Conservation (phyloP, 2,888 invertebrate species). For the Sarcophaga caerulescens region DNA sequence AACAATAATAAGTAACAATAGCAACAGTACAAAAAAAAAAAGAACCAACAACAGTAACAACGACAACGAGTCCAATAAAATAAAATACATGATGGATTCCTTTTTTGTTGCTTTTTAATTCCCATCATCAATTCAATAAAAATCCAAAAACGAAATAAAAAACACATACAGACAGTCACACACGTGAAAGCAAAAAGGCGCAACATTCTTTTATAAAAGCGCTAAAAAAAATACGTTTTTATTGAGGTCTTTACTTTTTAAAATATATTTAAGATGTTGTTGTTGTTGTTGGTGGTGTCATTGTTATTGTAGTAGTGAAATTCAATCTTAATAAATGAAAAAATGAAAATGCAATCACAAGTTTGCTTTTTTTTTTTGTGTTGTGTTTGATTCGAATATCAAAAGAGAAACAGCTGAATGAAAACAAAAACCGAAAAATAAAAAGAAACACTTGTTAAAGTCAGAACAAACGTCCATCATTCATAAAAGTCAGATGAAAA, state of each 20-base stretch:
- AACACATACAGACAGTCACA: neutral
- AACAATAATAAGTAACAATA: conserved; percentile 35
- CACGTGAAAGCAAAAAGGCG: conserved; percentile 29
- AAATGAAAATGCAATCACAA: conserved; percentile 48
- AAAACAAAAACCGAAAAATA: conserved; percentile 36
- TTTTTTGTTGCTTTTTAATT: conserved; percentile 55
- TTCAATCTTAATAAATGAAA: conserved; percentile 50
- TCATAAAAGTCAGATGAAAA: conserved; percentile 37
- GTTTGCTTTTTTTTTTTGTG: conserved; percentile 4
- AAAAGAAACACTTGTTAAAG: conserved; percentile 62
- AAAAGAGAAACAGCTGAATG: conserved; percentile 40
- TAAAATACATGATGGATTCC: conserved; percentile 55
- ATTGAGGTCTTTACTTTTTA: conserved; percentile 54
- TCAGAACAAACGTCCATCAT: conserved; percentile 60
- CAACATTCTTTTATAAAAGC: conserved; percentile 56
- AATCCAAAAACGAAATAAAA: conserved; percentile 28
- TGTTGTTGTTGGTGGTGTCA: conserved; percentile 4
- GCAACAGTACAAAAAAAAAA: neutral
- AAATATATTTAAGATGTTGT: conserved; percentile 33
- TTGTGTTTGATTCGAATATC: conserved; percentile 26
- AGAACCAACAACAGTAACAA: neutral
- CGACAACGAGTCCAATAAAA: neutral
- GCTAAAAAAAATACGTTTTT: conserved; percentile 62
- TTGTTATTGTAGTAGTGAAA: conserved; percentile 38
- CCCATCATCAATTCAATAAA: conserved; percentile 60